A percentile compares a stretch with the other conserved stretches of the same genome.
Conservation (phyloP, 2,888 invertebrate genomes). For the Mesorhabditis sp. region DNA sequence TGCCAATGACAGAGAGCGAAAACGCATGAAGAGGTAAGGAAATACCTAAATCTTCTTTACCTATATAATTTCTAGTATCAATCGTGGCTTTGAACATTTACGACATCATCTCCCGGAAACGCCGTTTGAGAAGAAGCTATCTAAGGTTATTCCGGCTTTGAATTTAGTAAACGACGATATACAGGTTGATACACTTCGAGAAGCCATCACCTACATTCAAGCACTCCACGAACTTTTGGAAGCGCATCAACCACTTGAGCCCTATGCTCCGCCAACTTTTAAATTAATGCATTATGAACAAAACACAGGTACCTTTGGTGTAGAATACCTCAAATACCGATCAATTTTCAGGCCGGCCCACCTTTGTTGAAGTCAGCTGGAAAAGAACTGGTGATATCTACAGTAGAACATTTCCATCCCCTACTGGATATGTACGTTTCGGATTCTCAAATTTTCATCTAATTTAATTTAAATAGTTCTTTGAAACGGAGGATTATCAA, state of each 20-base stretch:
- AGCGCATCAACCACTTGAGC: neutral
- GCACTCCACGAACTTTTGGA: neutral
- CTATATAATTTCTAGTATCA: neutral
- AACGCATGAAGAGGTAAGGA: constrained; percentile 4
- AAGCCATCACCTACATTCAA: constrained; percentile 4
- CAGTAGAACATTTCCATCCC: too few species aligned
- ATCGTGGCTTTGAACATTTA: neutral
- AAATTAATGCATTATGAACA: neutral
- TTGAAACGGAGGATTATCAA: too few species aligned
- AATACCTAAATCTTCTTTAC: neutral
- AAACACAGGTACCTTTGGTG: neutral
- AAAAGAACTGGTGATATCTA: too few species aligned
- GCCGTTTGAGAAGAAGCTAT: constrained; percentile 6
- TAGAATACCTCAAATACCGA: too few species aligned
- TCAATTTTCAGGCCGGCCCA: too few species aligned
- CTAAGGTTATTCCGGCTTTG: neutral
- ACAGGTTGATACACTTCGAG: neutral
- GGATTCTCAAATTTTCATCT: too few species aligned
- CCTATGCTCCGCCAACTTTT: constrained; percentile 1
- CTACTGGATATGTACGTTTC: too few species aligned
- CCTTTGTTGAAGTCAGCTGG: too few species aligned
- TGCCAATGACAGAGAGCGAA: neutral
- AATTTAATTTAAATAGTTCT: too few species aligned
- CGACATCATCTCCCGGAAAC: constrained; percentile 5
- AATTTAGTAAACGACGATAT: neutral